Base-by-base conservation (phyloP, 2,113 vertebrate species). In the Psilopsiagon aymara region DNA sequence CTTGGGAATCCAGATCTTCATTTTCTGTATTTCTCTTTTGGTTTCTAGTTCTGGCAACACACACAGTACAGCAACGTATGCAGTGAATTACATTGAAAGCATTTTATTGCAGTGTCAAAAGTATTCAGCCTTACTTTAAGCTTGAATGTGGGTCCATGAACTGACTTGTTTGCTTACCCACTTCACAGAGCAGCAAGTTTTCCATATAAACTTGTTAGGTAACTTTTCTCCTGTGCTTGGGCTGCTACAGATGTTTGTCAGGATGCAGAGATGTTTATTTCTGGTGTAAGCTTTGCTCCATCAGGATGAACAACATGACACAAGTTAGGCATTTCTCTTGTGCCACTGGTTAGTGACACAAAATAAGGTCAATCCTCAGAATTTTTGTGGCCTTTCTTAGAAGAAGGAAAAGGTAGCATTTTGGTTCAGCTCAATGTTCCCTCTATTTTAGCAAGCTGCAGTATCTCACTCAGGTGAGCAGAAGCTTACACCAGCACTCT, bases 101-200 rank as follows among this genome's bases (percentile, higher is more conserved):
- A 53, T 59, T 59, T 83, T 87, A 73, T 31, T 80, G 69, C 29
- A 76, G 33, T 23, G 31, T 74, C 31, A 71, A 51, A 86, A 83
- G 29, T 49, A 79, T 28, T 62, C 57, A 81, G 35, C 10, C 31
- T 75, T 81, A 62, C 49, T 84, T 95, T 47, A 81, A 86, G 8
- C 1, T 2, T 84, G 60, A 75, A 15, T 44, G 24, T 76, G 21
- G 3, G 25, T 51, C 33, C 21, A 9, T 31, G 35, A 74, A 33
- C 12, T 46, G 68, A 28, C 33, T 82, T 49, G 12, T 59, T 91
- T 60, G 27, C 49, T 86, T 57, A 47, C 13, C 13, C 19, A 31
- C 18, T 63, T 15, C 52, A 39, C 44, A 60, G 31, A 88, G 57
- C 95, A 92, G 90, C 76, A 96, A 35, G 80, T 92, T 89, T 90